Percentiles rank a stretch among this genome's conserved stretches.
These are phyloP conservation scores for Euwallacea similis DNA, from an alignment of 1,140 invertebrate species.

Conservation along the genomic window DNA sequence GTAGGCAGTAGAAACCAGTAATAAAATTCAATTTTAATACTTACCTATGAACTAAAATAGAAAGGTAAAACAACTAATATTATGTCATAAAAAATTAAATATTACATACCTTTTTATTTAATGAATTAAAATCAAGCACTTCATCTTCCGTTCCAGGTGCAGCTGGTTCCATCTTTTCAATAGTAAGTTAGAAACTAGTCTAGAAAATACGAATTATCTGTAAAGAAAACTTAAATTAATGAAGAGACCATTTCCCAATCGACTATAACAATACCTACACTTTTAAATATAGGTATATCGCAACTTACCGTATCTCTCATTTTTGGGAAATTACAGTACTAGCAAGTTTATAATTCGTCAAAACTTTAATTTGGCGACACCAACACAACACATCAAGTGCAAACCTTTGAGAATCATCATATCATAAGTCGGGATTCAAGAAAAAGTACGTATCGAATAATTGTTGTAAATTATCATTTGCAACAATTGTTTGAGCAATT, in stretches of 20 bases:
- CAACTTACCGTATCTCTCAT: neutral
- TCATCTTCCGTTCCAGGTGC: conserved; percentile 51
- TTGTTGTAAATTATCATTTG: too few species aligned
- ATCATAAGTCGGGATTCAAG: neutral
- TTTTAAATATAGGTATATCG: neutral
- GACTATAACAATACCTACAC: too few species aligned
- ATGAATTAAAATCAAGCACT: conserved; percentile 38
- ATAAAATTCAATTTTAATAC: conserved; percentile 18
- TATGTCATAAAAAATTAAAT: conserved; percentile 11
- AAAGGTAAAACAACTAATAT: neutral
- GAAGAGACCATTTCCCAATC: too few species aligned
- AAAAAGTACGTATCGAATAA: too few species aligned
- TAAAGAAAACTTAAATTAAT: conserved; percentile 25
- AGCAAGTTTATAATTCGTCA: neutral
- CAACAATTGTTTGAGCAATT: too few species aligned
- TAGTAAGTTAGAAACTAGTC: conserved; percentile 6
- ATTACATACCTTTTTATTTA: conserved; percentile 48
- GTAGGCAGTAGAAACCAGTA: neutral
- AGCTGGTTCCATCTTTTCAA: conserved; percentile 45
- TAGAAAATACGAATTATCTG: conserved; percentile 21
- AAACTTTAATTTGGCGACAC: neutral
- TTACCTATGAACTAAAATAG: conserved; percentile 15
- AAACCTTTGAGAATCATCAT: too few species aligned
- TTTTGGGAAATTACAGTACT: neutral
- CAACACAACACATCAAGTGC: neutral